A percentile compares a stretch with the other conserved stretches of the same genome.
Evolutionary conservation across 2,888 invertebrate genomes (phyloP).

Genomic region (Agrilus biguttatus): DNA sequence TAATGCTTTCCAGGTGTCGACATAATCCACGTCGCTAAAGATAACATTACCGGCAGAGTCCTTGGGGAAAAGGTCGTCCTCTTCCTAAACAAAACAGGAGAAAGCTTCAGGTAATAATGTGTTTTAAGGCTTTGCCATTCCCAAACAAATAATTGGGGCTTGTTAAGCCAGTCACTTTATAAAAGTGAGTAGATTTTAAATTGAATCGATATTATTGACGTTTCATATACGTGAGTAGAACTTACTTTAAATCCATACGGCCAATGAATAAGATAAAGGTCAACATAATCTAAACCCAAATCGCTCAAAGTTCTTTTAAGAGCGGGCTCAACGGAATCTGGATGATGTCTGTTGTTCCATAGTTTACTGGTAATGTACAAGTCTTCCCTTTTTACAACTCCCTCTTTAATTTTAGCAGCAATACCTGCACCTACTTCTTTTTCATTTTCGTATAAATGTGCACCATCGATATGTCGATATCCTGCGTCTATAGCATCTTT

Average conservation of each 20-base stretch:
- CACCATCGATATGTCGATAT: constrained; percentile 57
- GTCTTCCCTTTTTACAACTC: constrained; percentile 50
- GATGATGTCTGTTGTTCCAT: constrained; percentile 67
- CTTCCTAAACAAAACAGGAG: constrained; percentile 39
- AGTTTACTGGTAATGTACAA: constrained; percentile 53
- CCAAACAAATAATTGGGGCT: too few relatives aligned
- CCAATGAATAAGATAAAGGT: constrained; percentile 85
- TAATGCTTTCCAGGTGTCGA: constrained; percentile 70
- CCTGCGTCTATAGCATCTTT: constrained; percentile 54
- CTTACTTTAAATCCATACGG: constrained; percentile 66
- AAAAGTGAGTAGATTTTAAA: constrained; percentile 2
- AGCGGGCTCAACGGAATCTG: constrained; percentile 56
- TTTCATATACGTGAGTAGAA: constrained; percentile 11
- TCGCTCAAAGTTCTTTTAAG: constrained; percentile 50
- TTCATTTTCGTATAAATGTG: constrained; percentile 48
- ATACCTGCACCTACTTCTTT: constrained; percentile 51
- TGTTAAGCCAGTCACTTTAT: too few relatives aligned
- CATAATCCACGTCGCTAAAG: constrained; percentile 50
- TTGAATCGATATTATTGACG: background rate
- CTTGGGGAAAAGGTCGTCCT: constrained; percentile 44
- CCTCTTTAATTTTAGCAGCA: constrained; percentile 44
- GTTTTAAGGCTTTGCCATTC: background rate
- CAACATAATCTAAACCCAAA: constrained; percentile 61
- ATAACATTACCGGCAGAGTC: constrained; percentile 46
- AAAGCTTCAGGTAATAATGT: background rate